phyloP scores from a whole-genome alignment of 2,113 vertebrate genomes.

The Sebastes schlegelii region DNA sequence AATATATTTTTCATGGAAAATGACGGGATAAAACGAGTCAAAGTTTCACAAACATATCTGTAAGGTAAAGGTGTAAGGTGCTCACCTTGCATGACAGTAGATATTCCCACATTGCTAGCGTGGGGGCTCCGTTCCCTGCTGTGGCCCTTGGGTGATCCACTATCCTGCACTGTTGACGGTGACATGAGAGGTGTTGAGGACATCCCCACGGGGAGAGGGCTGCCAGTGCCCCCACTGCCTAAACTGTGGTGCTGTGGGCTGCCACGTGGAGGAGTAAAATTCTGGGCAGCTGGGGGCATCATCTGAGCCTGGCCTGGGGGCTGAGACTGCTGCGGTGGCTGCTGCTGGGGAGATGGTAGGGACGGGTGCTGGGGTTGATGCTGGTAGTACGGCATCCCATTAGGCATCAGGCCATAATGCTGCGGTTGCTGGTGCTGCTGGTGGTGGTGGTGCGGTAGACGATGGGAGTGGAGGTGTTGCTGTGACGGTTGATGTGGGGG shows the following conservation, averaged over 20 bases:
- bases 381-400: conserved; percentile 84
- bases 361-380: conserved; percentile 75
- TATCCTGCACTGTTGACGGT: conserved; percentile 68
- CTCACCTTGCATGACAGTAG: conserved; percentile 78
- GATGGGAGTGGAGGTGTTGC: conserved; percentile 77
- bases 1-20: too few species aligned
- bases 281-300: conserved; percentile 76
- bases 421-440: conserved; percentile 78
- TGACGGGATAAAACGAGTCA: background rate
- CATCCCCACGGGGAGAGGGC: conserved; percentile 74
- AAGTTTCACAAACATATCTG: background rate
- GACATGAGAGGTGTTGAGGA: conserved; percentile 71
- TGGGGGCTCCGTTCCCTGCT: conserved; percentile 72
- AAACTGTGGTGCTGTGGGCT: conserved; percentile 81
- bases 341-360: conserved; percentile 63
- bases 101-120: conserved; percentile 56
- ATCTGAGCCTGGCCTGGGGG: conserved; percentile 72
- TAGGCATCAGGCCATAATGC: conserved; percentile 82
- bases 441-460: conserved; percentile 70
- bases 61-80: background rate
- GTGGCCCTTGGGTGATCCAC: conserved; percentile 75
- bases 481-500: conserved; percentile 76
- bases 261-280: conserved; percentile 78
- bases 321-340: conserved; percentile 62
- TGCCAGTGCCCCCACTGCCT: conserved; percentile 67